phyloP scores from a whole-genome alignment of 1,140 invertebrate genomes.

The Conus ventricosus region DNA sequence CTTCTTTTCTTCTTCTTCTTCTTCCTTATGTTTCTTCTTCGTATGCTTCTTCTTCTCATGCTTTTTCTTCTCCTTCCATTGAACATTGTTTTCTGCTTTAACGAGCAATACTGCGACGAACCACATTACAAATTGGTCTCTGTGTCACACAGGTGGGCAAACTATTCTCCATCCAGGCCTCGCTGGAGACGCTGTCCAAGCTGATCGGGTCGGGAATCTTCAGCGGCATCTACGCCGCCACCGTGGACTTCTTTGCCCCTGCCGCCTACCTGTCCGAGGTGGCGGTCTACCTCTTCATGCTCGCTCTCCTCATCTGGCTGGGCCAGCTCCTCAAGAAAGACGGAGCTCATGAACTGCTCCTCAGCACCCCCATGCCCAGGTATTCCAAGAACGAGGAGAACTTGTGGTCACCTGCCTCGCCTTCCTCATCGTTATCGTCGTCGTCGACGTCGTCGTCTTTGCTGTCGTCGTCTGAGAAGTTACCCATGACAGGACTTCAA shows the following conservation, averaged over 20 bases:
- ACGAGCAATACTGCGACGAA: too few relatives aligned
- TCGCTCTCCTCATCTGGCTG: slow-evolving; percentile 52
- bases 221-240: slow-evolving; percentile 67
- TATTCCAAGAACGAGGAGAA: background rate
- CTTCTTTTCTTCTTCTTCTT: too few relatives aligned
- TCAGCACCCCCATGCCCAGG: slow-evolving; percentile 11
- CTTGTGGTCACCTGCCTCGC: background rate
- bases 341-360: slow-evolving; percentile 48
- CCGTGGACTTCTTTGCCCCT: slow-evolving; percentile 62
- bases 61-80: too few relatives aligned
- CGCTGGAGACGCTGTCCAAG: slow-evolving; percentile 69
- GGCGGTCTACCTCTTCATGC: slow-evolving; percentile 54
- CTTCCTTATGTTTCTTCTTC: too few relatives aligned
- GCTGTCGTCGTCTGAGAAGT: too few relatives aligned
- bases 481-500: too few relatives aligned
- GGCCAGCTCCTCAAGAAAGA: slow-evolving; percentile 48
- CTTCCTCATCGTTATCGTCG: background rate
- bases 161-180: slow-evolving; percentile 66
- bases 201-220: slow-evolving; percentile 69
- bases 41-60: too few relatives aligned
- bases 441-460: too few relatives aligned
- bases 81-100: too few relatives aligned
- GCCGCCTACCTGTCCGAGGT: slow-evolving; percentile 66
- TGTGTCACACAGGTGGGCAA: slow-evolving; percentile 51
- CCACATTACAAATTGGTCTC: too few relatives aligned